A percentile compares a stretch with the other conserved stretches of the same genome.
Evolutionary conservation across 2,888 invertebrate genomes (phyloP).

Genomic region (Steinernema hermaphroditum): DNA sequence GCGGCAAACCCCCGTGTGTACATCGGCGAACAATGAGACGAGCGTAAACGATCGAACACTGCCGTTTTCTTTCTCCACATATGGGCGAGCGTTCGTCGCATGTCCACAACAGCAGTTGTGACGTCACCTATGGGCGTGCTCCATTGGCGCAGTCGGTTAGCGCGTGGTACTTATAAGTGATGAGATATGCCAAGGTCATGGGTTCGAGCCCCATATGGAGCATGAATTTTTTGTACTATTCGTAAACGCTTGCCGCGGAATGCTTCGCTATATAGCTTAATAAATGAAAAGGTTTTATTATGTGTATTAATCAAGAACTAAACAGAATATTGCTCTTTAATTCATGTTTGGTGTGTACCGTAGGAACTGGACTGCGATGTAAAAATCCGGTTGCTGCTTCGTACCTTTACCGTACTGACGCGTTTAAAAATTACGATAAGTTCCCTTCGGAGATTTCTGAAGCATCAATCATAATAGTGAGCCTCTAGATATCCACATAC

Average conservation of each 20-base stretch:
- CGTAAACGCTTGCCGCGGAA: too few relatives aligned
- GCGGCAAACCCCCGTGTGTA: too few relatives aligned
- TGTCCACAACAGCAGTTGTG: too few relatives aligned
- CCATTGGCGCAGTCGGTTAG: constrained; percentile 49
- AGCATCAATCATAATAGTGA: neutral
- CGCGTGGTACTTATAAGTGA: constrained; percentile 47
- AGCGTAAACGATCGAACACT: too few relatives aligned
- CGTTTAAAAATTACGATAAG: neutral
- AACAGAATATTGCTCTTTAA: too few relatives aligned
- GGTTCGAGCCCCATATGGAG: constrained; percentile 31
- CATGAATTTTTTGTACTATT: neutral
- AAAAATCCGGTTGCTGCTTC: neutral
- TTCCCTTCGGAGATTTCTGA: neutral
- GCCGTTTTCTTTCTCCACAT: too few relatives aligned
- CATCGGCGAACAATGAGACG: too few relatives aligned
- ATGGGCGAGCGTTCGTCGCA: too few relatives aligned
- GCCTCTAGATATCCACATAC: neutral
- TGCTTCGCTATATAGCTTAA: too few relatives aligned
- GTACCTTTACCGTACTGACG: neutral
- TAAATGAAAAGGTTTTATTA: too few relatives aligned
- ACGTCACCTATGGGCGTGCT: neutral
- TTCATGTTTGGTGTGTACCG: too few relatives aligned
- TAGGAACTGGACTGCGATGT: neutral
- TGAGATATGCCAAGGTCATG: constrained; percentile 29
- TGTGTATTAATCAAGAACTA: too few relatives aligned